Base-by-base conservation (phyloP, 1,140 invertebrate genomes). In the Neodiprion lecontei region DNA sequence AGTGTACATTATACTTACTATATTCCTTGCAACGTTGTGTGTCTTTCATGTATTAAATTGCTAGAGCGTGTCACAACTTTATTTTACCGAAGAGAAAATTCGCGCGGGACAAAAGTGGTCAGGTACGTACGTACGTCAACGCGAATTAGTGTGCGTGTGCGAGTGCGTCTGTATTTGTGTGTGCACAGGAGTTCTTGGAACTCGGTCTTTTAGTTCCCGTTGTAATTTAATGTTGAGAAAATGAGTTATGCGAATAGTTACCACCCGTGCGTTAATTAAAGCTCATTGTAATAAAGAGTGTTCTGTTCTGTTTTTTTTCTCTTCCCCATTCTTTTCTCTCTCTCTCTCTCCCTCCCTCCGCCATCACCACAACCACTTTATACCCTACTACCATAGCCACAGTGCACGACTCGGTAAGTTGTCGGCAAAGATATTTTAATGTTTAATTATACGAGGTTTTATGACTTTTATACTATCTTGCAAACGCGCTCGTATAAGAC, bases 231-330 rank as follows among this genome's bases (percentile, higher is more conserved):
- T 82, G 81, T 82, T 82, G 81, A 82, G 77, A 83, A 83, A 82
- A 80, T 83, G 71, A 70, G 75, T 75, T 79, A 75, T 70, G 79
- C 76, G 76, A 79, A 76, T 74, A 81, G 80, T 82, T 79, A 82
- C 82, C 79, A 79, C 74, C 74, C 75, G 66, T 76, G 78, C 82
- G 83, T 84, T 84, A 84, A 84, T 84, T 84, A 84, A 84, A 83
- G 82, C 83, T 84, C 81, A 85, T 85, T 85, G 83, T 85, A 83
- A 85, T 84, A 84, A 85, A 84, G 82, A 83, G 76, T 77, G 53
- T 61, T 61, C 53, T 61, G 11, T 61, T 61, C 11, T n/a, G 10
- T 53, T 2, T 53, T 61, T 9, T 61, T 61, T 61, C 0, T 61
- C 7, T 61, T 61, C 14, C 9, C n/a, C 9, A 14, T 61, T 61